These are phyloP conservation scores for Dorcus parallelipipedus DNA, from an alignment of 2,888 invertebrate species.

Conservation along the genomic window DNA sequence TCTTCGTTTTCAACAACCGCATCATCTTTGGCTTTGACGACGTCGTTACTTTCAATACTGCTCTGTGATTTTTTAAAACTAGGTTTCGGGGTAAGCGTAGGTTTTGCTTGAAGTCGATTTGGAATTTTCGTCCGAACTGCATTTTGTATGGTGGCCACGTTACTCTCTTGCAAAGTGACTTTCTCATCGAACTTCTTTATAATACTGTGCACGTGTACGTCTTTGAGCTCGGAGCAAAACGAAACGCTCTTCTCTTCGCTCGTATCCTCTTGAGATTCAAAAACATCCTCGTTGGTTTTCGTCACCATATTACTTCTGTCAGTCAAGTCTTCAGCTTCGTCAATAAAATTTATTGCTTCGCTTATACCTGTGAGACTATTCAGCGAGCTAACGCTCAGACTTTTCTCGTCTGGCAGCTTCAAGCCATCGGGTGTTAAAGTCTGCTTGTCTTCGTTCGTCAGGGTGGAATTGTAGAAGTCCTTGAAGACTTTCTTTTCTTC, in stretches of 20 bases:
- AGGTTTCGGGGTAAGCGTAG: conserved; percentile 14
- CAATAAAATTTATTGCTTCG: conserved; percentile 46
- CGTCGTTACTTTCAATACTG: not conserved
- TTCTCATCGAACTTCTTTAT: conserved; percentile 46
- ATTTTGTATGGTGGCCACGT: conserved; percentile 7
- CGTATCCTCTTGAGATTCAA: not conserved
- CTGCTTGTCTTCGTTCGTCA: conserved; percentile 3
- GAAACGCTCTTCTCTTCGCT: not conserved
- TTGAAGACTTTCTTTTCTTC: conserved; percentile 27
- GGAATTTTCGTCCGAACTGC: conserved; percentile 10
- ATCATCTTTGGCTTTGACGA: conserved; percentile 36
- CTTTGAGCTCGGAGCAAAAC: conserved; percentile 35
- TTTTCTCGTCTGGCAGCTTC: conserved; percentile 42
- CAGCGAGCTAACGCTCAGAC: conserved; percentile 45
- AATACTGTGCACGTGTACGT: conserved; percentile 45
- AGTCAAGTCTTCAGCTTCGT: conserved; percentile 36
- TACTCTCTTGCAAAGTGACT: conserved; percentile 13
- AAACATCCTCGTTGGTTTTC: not conserved
- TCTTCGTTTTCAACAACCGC: conserved; percentile 30
- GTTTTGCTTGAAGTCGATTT: conserved; percentile 13
- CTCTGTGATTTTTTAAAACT: conserved; percentile 29
- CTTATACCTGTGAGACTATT: conserved; percentile 39
- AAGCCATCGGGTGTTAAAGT: conserved; percentile 7
- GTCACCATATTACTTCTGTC: conserved; percentile 46
- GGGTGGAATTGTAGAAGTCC: conserved; percentile 10